These are phyloP conservation scores for Mus musculus DNA, from an alignment of 2,113 vertebrate species.

Conservation along the genomic window GRCm39 chr11:59475001-59475500, in stretches of 20 bases:
- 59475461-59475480: background rate
- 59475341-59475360: background rate
- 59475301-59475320: background rate
- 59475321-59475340: background rate
- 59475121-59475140: background rate
- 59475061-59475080: background rate
- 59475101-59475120: background rate
- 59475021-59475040: background rate
- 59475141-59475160: background rate
- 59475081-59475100: background rate
- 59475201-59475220: background rate
- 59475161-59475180: background rate
- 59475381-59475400: background rate
- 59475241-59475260: background rate
- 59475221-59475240: background rate
- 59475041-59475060: background rate
- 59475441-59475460: background rate
- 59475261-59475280: background rate
- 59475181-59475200: background rate
- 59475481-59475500: background rate
- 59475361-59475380: background rate
- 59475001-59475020: background rate
- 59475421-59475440: background rate
- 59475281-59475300: background rate
- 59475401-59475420: background rate